Conservation (phyloP, 2,113 vertebrate genomes). For the Onychostruthus taczanowskii region DNA sequence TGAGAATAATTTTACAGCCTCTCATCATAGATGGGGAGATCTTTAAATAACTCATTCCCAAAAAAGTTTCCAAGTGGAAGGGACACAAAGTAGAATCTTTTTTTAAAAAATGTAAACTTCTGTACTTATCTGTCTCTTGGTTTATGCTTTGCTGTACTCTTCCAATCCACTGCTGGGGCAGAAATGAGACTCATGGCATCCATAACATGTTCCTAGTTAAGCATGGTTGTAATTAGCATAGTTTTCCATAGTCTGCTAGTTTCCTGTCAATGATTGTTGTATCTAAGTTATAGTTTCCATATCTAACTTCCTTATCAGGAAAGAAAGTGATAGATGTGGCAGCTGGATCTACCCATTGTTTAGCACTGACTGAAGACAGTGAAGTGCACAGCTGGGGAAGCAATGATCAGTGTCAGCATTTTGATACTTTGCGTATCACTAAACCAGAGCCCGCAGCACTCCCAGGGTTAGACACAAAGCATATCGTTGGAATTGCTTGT, state of each 20-base stretch:
- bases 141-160: background rate
- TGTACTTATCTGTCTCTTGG: background rate
- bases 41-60: background rate
- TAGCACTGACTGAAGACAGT: constrained; percentile 92
- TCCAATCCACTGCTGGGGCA: background rate
- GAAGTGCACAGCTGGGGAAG: constrained; percentile 98
- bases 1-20: background rate
- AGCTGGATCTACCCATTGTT: constrained; percentile 94
- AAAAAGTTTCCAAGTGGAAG: background rate
- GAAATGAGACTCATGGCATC: background rate
- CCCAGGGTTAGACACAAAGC: constrained; percentile 91
- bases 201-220: background rate
- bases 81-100: background rate
- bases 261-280: background rate
- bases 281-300: background rate
- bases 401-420: constrained; percentile 98
- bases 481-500: constrained; percentile 93
- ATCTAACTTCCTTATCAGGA: constrained; percentile 67
- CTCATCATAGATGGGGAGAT: background rate
- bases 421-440: constrained; percentile 92
- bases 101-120: background rate
- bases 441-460: constrained; percentile 92
- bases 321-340: constrained; percentile 96
- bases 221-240: background rate
- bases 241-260: background rate